Evolutionary conservation across 2,888 invertebrate genomes (phyloP), one percentile per base, ranked within the genome.

Genomic region (Phyto melanocephala): DNA sequence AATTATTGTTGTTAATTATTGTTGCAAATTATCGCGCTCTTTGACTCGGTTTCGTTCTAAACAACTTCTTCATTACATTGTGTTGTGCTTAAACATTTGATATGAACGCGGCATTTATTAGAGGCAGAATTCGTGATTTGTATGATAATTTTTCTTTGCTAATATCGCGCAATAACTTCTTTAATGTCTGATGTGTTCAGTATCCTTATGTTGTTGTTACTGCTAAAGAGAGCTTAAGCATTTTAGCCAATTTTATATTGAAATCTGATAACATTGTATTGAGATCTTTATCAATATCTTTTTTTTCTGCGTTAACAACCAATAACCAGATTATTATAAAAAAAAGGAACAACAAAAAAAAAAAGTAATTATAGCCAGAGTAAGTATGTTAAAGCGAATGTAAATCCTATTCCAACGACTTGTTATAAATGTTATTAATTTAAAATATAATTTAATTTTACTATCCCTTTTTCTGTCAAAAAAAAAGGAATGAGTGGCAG

Each of bases 11-110:
- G 70, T 77, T 81, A 78, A 81, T 81, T 81, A 74, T 68, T 82
- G 65, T 79, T 79, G 75, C 75, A 82, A 79, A 82, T 82, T 82
- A 79, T 75, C 81, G 74, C 77, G 24, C 78, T 75, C 78, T 82
- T 71, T 70, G 74, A 78, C 58, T 78, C 60, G 71, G 10, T 60
- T 40, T 11, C n/a, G 60, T 40, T 6, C 37, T 40, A 11, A 10
- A 35, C 24, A 52, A 60, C 54, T 68, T 70, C 28, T 70, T 63
- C 20, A 47, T 40, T 50, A 22, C 52, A n/a, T n/a, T n/a, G n/a
- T n/a, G n/a, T n/a, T n/a, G n/a, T n/a, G n/a, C n/a, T n/a, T n/a
- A 1, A 45, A 45, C 22, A 54, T 17, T 6, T 8, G n/a, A 1
- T 15, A 7, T 71, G 15, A 8, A 7, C 2, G 37, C 28, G 35